Percentiles rank a stretch among this genome's conserved stretches.
Evolutionary conservation across 2,113 vertebrate species (phyloP).

Genomic region (Gadus chalcogrammus): DNA sequence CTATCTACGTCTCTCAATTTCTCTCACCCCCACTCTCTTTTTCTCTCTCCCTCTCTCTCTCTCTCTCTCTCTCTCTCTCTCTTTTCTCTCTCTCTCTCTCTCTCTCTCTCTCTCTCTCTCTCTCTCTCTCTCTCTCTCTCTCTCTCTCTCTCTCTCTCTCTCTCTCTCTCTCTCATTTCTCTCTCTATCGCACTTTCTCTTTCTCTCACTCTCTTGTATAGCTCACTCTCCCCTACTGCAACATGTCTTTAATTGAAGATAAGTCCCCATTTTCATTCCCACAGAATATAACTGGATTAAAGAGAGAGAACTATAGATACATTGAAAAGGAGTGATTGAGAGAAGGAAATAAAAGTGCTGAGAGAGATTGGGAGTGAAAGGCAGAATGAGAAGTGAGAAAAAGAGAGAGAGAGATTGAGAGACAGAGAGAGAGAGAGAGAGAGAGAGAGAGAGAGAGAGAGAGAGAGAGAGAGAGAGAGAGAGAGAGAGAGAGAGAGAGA

Average conservation of each 20-base stretch:
- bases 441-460: not conserved
- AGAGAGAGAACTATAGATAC: not conserved
- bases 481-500: conserved; percentile 40
- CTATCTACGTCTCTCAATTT: too few species aligned
- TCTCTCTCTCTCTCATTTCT: too few species aligned
- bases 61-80: not conserved
- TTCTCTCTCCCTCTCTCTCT: too few species aligned
- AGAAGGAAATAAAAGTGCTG: not conserved
- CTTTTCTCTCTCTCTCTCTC: not conserved
- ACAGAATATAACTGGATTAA: not conserved
- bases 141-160: too few species aligned
- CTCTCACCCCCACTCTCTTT: not conserved
- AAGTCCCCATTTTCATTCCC: too few species aligned
- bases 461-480: conserved; percentile 34
- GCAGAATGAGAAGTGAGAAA: conserved; percentile 11
- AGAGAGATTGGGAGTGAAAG: conserved; percentile 5
- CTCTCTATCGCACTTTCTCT: too few species aligned
- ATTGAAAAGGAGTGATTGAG: not conserved
- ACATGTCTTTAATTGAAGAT: not conserved
- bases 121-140: not conserved
- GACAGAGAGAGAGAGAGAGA: conserved; percentile 11
- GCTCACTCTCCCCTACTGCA: not conserved
- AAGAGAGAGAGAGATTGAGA: not conserved
- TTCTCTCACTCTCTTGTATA: not conserved
- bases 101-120: not conserved